phyloP scores from a whole-genome alignment of 2,888 invertebrate genomes.

The Phortica magna region DNA sequence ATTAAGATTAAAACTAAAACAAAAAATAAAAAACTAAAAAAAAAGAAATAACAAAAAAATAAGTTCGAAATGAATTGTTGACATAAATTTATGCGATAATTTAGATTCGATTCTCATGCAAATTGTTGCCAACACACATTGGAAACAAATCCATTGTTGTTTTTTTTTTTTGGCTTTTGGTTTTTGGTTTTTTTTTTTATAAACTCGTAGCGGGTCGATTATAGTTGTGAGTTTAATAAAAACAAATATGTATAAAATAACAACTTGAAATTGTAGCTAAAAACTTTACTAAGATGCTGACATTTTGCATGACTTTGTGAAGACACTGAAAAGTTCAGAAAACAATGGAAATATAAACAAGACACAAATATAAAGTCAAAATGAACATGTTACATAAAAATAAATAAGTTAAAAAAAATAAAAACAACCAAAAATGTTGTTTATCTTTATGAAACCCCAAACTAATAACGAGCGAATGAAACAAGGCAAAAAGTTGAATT shows the following conservation, averaged over 20 bases:
- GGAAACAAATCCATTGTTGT: background rate
- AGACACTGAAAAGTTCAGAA: constrained; percentile 44
- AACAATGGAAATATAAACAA: constrained; percentile 41
- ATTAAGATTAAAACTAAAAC: background rate
- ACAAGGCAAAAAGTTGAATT: background rate
- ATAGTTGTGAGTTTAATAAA: constrained; percentile 6
- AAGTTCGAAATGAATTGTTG: constrained; percentile 59
- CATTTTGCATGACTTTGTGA: too few relatives aligned
- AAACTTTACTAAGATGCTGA: too few relatives aligned
- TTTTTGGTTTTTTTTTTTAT: constrained; percentile 27
- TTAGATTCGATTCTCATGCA: constrained; percentile 72
- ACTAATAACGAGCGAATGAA: background rate
- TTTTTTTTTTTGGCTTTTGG: constrained; percentile 31
- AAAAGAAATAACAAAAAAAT: constrained; percentile 34
- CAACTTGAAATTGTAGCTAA: too few relatives aligned
- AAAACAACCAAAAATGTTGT: constrained; percentile 49
- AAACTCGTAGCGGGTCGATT: background rate
- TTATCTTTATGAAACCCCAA: constrained; percentile 43
- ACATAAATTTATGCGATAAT: constrained; percentile 69
- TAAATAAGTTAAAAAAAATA: background rate
- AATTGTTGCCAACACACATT: constrained; percentile 46
- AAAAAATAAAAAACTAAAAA: too few relatives aligned
- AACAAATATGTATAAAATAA: constrained; percentile 35
- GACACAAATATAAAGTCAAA: constrained; percentile 33
- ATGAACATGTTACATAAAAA: background rate